These are phyloP conservation scores for Salminus brasiliensis DNA, from an alignment of 2,113 vertebrate species.

Conservation along the genomic window DNA sequence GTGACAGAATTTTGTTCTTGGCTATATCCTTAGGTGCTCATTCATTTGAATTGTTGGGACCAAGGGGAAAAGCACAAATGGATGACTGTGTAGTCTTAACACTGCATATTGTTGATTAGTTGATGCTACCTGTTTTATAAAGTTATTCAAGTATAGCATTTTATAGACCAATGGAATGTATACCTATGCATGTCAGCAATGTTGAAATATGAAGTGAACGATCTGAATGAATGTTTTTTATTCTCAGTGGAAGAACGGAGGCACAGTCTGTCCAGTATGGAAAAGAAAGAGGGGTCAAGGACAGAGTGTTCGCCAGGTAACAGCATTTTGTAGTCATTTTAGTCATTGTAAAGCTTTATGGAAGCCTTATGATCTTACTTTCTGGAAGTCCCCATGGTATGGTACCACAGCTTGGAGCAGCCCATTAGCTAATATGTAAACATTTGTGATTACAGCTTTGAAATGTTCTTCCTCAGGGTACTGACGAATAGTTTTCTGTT, in stretches of 20 bases:
- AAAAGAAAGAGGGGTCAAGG: constrained; percentile 96
- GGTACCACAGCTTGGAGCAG: too few species aligned
- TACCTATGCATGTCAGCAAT: too few species aligned
- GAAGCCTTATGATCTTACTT: too few species aligned
- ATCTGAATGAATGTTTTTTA: background rate
- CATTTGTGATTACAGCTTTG: background rate
- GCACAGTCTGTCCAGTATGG: constrained; percentile 98
- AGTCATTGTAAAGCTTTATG: too few species aligned
- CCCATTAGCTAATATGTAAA: too few species aligned
- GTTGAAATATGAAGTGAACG: too few species aligned
- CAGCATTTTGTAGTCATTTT: background rate
- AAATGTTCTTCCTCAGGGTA: background rate
- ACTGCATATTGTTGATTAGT: too few species aligned
- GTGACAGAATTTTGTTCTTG: background rate
- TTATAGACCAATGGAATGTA: background rate
- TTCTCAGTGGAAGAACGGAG: constrained; percentile 91
- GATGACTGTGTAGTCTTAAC: background rate
- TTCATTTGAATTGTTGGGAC: background rate
- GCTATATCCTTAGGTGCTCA: background rate
- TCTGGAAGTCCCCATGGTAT: too few species aligned
- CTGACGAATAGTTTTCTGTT: background rate
- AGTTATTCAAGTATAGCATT: background rate
- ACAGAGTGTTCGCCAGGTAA: constrained; percentile 96
- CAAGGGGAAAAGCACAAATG: background rate
- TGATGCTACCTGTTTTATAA: too few species aligned